These are phyloP conservation scores for Triplophysa dalaica DNA, from an alignment of 2,113 vertebrate genomes.

Conservation along the genomic window DNA sequence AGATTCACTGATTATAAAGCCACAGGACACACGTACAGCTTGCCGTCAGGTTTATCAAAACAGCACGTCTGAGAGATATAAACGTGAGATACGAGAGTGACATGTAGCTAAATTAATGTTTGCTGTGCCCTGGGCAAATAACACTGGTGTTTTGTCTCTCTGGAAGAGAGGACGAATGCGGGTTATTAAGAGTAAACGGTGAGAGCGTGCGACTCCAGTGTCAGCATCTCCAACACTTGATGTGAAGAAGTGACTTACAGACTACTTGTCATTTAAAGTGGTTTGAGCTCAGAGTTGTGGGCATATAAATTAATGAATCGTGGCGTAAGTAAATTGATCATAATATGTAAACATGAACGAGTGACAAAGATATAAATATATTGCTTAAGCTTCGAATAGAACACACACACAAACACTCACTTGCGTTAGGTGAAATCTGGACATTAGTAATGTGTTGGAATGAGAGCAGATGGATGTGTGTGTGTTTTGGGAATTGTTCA, in stretches of 20 bases:
- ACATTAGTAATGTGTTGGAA: constrained; percentile 57
- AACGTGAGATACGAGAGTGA: constrained; percentile 68
- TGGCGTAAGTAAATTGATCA: too few relatives aligned
- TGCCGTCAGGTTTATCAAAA: constrained; percentile 65
- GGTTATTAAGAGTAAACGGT: constrained; percentile 21
- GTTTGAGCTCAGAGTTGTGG: too few relatives aligned
- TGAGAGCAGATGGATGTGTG: constrained; percentile 72
- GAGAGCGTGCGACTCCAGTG: background rate
- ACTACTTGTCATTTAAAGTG: too few relatives aligned
- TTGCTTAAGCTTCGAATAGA: too few relatives aligned
- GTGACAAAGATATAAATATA: too few relatives aligned
- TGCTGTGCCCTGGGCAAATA: constrained; percentile 42
- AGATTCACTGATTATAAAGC: constrained; percentile 40
- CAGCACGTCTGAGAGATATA: constrained; percentile 66
- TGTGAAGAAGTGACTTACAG: too few relatives aligned
- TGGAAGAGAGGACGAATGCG: constrained; percentile 19
- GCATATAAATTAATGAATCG: too few relatives aligned
- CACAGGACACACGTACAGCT: constrained; percentile 61
- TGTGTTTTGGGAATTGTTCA: constrained; percentile 56
- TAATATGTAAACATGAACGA: too few relatives aligned
- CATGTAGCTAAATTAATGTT: constrained; percentile 70
- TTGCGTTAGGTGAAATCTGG: background rate
- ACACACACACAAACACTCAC: background rate
- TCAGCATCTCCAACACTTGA: too few relatives aligned
- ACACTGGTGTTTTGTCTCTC: background rate